Conservation (phyloP, 92 coral and sea anemone species). For the Epizoanthus fatuus region DNA sequence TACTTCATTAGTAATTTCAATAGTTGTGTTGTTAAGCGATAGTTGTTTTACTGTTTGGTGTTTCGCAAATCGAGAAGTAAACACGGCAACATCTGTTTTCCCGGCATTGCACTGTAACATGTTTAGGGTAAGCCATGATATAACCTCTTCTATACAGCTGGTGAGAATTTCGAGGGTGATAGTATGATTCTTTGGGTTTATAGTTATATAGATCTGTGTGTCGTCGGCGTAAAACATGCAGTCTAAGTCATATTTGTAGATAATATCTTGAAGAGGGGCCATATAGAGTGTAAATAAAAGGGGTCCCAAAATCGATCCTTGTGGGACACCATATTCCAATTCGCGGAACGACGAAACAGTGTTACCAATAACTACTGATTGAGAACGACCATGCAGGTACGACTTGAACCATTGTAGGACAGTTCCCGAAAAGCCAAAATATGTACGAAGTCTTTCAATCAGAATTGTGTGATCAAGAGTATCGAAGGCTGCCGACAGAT, state of each 20-base stretch:
- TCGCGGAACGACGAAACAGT: too few relatives aligned
- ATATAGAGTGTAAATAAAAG: too few relatives aligned
- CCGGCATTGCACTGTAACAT: not conserved
- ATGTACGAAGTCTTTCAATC: constrained; percentile 34
- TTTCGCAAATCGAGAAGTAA: not conserved
- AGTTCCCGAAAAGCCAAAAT: constrained; percentile 14
- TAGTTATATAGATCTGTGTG: not conserved
- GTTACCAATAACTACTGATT: too few relatives aligned
- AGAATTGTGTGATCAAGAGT: constrained; percentile 25
- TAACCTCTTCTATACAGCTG: constrained; percentile 13
- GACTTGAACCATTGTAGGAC: not conserved
- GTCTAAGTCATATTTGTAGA: not conserved
- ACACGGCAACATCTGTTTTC: constrained; percentile 2
- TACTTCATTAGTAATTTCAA: not conserved
- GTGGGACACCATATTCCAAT: not conserved
- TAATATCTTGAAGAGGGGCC: too few relatives aligned
- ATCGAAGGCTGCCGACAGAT: constrained; percentile 20
- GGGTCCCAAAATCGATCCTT: not conserved
- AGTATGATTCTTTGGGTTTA: not conserved
- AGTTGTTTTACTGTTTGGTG: not conserved
- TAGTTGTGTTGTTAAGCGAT: constrained; percentile 9
- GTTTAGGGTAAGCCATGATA: too few relatives aligned
- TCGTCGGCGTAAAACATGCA: not conserved
- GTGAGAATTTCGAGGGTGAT: not conserved
- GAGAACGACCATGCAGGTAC: not conserved